phyloP scores from a whole-genome alignment of 2,113 vertebrate species.

The Machaerirhynchus nigripectus region DNA sequence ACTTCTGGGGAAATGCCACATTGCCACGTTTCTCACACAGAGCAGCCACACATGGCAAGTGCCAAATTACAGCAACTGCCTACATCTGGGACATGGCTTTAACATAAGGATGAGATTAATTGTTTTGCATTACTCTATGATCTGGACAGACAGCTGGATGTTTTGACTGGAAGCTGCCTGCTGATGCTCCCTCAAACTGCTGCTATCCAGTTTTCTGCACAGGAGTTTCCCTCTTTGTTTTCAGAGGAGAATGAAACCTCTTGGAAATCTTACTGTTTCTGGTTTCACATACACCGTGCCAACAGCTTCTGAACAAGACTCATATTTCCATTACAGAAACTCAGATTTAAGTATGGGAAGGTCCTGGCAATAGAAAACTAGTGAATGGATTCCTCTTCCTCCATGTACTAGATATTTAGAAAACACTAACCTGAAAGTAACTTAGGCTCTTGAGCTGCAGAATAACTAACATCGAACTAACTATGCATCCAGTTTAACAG shows the following conservation, averaged over 20 bases:
- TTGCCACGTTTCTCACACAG: not conserved
- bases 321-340: not conserved
- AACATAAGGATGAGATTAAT: not conserved
- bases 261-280: constrained; percentile 13
- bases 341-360: not conserved
- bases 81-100: not conserved
- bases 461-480: not conserved
- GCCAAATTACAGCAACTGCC: not conserved
- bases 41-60: not conserved
- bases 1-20: not conserved
- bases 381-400: not conserved
- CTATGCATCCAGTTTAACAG: not conserved
- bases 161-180: not conserved
- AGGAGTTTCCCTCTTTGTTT: not conserved
- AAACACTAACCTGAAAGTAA: not conserved
- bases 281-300: not conserved
- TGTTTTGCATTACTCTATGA: not conserved
- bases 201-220: not conserved
- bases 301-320: not conserved
- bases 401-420: not conserved
- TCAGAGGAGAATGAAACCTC: not conserved
- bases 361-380: not conserved
- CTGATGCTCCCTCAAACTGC: not conserved
- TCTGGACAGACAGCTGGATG: not conserved
- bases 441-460: not conserved